Percentiles rank a stretch among this genome's conserved stretches.
phyloP scores from a whole-genome alignment of 2,888 invertebrate species.

The Aporophyla lueneburgensis region DNA sequence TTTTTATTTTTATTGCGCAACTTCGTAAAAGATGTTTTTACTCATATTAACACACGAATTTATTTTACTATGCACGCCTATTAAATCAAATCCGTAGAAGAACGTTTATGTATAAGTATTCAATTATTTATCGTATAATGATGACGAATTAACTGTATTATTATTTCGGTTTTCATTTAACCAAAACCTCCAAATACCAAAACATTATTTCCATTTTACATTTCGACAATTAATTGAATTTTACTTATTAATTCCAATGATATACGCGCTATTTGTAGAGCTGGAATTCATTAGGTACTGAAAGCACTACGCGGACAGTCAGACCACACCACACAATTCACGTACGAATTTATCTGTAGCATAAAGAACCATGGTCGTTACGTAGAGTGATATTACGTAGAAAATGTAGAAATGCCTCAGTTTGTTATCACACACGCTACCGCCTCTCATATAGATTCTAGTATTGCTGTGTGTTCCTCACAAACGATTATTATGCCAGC shows the following conservation, averaged over 20 bases:
- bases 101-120: constrained; percentile 37
- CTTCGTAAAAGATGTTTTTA: constrained; percentile 60
- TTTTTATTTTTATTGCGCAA: constrained; percentile 71
- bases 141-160: constrained; percentile 38
- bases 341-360: neutral
- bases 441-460: constrained; percentile 47
- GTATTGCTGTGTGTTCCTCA: constrained; percentile 52
- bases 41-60: constrained; percentile 68
- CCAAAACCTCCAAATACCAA: neutral
- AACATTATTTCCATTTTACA: neutral
- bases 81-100: constrained; percentile 55
- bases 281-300: neutral
- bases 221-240: constrained; percentile 2
- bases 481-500: constrained; percentile 67
- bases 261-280: neutral
- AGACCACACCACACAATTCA: neutral
- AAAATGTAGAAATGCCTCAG: constrained; percentile 41
- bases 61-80: constrained; percentile 57
- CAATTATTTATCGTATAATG: constrained; percentile 31
- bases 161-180: constrained; percentile 31
- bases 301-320: neutral
- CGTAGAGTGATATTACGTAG: constrained; percentile 43
- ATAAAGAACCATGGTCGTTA: constrained; percentile 30
- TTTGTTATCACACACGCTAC: constrained; percentile 55
- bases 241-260: constrained; percentile 3